Conservation (phyloP, 2,113 vertebrate species). For the Ardeotis arabs region DNA sequence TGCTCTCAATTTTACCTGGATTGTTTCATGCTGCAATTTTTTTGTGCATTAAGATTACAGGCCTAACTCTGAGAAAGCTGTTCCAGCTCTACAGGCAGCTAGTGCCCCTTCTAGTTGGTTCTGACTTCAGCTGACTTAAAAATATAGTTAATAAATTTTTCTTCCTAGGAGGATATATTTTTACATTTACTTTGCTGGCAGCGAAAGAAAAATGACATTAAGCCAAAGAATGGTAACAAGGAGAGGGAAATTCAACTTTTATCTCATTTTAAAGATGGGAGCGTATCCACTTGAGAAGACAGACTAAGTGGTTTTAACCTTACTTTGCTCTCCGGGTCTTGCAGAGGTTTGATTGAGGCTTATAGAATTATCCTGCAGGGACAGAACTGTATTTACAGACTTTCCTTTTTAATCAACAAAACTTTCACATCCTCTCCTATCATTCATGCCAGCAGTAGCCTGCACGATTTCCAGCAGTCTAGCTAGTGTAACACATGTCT, state of each 20-base stretch:
- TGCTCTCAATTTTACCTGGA: background rate
- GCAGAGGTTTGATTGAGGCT: background rate
- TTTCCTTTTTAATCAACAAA: background rate
- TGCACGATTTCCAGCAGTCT: background rate
- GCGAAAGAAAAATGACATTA: background rate
- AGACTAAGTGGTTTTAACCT: background rate
- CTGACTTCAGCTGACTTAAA: background rate
- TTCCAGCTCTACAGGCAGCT: background rate
- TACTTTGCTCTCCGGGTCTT: background rate
- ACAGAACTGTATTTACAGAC: conserved; percentile 13
- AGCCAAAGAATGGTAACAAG: background rate
- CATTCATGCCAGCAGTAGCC: background rate
- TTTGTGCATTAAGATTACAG: background rate
- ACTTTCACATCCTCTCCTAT: background rate
- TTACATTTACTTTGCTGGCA: background rate
- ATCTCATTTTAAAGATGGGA: background rate
- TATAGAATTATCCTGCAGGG: background rate
- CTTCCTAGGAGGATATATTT: background rate
- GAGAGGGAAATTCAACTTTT: background rate
- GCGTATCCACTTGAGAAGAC: background rate
- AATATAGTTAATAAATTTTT: background rate
- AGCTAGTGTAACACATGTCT: background rate
- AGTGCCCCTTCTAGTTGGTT: background rate
- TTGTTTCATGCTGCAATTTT: background rate
- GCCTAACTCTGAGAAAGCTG: background rate